phyloP scores from a whole-genome alignment of 37 sponge, comb jelly and placozoan species.

The Petrosia ficiformis region DNA sequence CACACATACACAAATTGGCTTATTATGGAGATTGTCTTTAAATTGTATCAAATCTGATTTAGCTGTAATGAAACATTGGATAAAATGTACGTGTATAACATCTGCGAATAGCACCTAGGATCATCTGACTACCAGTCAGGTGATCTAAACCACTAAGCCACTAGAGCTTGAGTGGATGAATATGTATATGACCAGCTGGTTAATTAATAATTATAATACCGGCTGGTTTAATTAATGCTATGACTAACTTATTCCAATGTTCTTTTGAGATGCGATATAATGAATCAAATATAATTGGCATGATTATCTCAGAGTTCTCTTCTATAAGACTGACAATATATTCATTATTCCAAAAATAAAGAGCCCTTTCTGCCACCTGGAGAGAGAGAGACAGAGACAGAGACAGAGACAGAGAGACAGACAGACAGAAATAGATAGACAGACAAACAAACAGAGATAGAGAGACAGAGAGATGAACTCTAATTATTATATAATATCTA shows the following conservation, averaged over 20 bases:
- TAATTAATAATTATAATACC: no score
- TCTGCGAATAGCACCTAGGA: no score
- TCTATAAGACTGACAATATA: conserved; percentile 90
- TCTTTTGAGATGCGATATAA: conserved; percentile 92
- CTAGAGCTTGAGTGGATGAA: no score
- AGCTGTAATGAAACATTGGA: no score
- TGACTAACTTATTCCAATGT: conserved; percentile 95
- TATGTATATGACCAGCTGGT: no score
- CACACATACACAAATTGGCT: no score
- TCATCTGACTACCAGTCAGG: no score
- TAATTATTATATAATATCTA: not conserved
- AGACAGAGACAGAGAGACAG: conserved; percentile 4
- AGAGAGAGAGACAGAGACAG: not conserved
- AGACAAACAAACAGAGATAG: not conserved
- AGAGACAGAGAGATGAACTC: not conserved
- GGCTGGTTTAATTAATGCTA: no score
- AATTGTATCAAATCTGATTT: no score
- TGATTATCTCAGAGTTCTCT: conserved; percentile 82
- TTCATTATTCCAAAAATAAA: conserved; percentile 99
- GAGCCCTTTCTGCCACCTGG: conserved; percentile 96
- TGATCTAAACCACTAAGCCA: no score
- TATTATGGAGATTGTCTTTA: no score
- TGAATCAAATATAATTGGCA: conserved; percentile 93
- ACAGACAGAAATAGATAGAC: not conserved
- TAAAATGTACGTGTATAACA: no score